Evolutionary conservation across 2,888 invertebrate species (phyloP), one percentile per base, ranked within the genome.

Genomic region (Sinhomidia bicolor): DNA sequence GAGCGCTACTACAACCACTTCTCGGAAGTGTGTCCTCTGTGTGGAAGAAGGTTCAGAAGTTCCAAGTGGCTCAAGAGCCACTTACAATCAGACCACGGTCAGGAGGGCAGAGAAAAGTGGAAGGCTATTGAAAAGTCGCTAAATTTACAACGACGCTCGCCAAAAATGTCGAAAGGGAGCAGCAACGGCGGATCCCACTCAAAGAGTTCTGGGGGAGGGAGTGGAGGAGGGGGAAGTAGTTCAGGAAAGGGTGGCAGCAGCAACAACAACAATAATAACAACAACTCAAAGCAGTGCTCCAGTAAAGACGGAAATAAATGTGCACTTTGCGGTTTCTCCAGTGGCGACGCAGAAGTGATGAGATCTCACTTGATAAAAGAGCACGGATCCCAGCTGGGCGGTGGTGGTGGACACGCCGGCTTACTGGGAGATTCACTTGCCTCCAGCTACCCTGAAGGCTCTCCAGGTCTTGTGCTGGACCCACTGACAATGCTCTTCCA

Each of bases 1-100:
- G 87, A 87, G 6, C 94, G 95, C 81, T 96, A 96, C 93, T 95
- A 95, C 92, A 95, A 95, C 7, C 95, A 96, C 92, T 96, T 95
- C 92, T 96, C 95, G 2, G 97, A 97, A 93, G 96, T 96, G 0
- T 98, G 98, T 93, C 96, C 97, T 14, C 95, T 98, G 85, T 98
- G 98, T 93, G 96, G 96, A 92, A 95, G 98, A 0, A 95, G 98
- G 89, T 98, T 98, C 94, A 95, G 98, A 71, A 98, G 97, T 89
- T 96, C 96, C 17, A 97, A 98, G 90, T 98, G 98, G 95, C 94
- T 98, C 91, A 97, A 97, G 91, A 96, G 97, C 0, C 98, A 98
- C 94, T 94, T 98, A 89, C 94, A 97, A 91, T 96, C 96, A 80
- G 98, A 98, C 92, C 98, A 98, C 93, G 97, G 97, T 1, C 95